Conservation (phyloP, 2,888 invertebrate genomes). For the Drosophila anomalipes region DNA sequence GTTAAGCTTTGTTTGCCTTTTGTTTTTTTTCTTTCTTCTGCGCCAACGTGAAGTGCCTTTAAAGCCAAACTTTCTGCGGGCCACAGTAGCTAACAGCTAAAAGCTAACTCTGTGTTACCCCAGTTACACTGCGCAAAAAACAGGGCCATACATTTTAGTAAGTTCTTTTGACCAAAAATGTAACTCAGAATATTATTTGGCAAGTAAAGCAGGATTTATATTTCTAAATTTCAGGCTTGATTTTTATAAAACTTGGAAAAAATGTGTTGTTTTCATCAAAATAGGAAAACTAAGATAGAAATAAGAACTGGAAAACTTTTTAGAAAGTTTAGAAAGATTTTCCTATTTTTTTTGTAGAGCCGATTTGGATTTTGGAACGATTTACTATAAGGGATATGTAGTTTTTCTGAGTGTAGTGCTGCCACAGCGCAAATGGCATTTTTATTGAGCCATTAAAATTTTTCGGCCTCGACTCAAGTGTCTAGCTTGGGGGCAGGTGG, state of each 20-base stretch:
- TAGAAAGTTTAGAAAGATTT: not conserved
- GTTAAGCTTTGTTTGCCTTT: constrained; percentile 80
- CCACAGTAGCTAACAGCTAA: constrained; percentile 39
- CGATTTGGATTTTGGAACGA: not conserved
- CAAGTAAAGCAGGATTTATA: not conserved
- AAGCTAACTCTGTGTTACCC: not conserved
- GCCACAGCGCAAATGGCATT: constrained; percentile 83
- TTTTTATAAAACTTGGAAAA: no score
- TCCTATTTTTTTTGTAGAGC: not conserved
- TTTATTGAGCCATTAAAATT: constrained; percentile 85
- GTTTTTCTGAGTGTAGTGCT: not conserved
- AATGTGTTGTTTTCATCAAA: no score
- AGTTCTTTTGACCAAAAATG: not conserved
- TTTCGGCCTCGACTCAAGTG: constrained; percentile 71
- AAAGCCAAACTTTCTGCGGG: constrained; percentile 72
- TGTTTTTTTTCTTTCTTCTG: constrained; percentile 61
- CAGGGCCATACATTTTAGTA: not conserved
- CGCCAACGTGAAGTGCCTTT: constrained; percentile 31
- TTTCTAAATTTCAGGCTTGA: not conserved
- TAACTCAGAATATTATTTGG: not conserved
- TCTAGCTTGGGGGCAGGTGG: constrained; percentile 39
- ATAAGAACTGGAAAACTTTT: not conserved
- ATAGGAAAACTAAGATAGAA: not conserved
- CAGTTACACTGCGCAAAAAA: not conserved
- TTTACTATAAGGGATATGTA: not conserved